A percentile compares a stretch with the other conserved stretches of the same genome.
Conservation (phyloP, 2,888 invertebrate genomes). For the Dolomedes plantarius region DNA sequence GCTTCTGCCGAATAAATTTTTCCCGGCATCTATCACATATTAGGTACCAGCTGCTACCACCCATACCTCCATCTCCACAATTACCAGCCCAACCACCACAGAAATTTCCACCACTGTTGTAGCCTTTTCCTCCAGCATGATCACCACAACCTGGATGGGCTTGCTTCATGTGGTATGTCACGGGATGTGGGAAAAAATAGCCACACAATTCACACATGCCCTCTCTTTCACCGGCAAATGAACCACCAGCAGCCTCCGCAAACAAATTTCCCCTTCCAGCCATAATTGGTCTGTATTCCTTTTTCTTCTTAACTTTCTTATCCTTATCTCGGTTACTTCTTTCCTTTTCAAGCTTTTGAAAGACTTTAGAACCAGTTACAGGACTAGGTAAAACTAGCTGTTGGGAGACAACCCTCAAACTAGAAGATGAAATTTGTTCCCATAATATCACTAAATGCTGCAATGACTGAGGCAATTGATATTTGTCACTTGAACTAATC, state of each 20-base stretch:
- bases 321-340: slow-evolving; percentile 77
- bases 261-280: slow-evolving; percentile 74
- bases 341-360: slow-evolving; percentile 77
- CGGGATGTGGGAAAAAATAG: slow-evolving; percentile 81
- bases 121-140: slow-evolving; percentile 90
- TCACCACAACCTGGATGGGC: slow-evolving; percentile 93
- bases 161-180: slow-evolving; percentile 93
- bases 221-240: slow-evolving; percentile 76
- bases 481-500: slow-evolving; percentile 54
- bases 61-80: slow-evolving; percentile 90
- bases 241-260: slow-evolving; percentile 74
- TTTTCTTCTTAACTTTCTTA: slow-evolving; percentile 80
- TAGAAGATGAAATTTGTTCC: slow-evolving; percentile 86
- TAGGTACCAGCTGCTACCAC: slow-evolving; percentile 89
- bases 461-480: slow-evolving; percentile 86
- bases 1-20: slow-evolving; percentile 80
- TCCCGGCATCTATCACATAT: slow-evolving; percentile 94
- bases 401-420: slow-evolving; percentile 80
- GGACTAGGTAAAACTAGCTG: slow-evolving; percentile 82
- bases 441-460: slow-evolving; percentile 91
- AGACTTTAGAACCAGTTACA: slow-evolving; percentile 75
- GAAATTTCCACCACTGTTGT: slow-evolving; percentile 92
- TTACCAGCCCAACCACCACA: slow-evolving; percentile 92
- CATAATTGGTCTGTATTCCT: slow-evolving; percentile 78
- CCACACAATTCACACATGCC: slow-evolving; percentile 91